Conservation (phyloP, 2,888 invertebrate species). For the Antheraea yamamai region DNA sequence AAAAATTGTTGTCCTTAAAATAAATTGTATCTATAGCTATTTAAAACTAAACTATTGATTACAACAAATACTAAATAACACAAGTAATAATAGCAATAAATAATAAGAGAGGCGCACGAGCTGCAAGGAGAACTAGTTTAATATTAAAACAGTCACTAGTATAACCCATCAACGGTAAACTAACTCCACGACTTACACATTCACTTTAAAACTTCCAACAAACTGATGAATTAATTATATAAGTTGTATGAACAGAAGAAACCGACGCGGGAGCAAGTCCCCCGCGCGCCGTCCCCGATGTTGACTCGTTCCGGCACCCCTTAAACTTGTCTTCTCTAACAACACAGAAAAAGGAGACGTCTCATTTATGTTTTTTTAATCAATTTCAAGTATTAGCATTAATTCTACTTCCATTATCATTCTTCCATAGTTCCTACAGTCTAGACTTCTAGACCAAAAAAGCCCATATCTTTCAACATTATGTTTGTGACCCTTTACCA, state of each 20-base stretch:
- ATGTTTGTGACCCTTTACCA: too few species aligned
- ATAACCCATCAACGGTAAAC: background rate
- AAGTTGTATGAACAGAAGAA: constrained; percentile 21
- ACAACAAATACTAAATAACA: too few species aligned
- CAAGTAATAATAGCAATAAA: background rate
- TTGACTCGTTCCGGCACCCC: background rate
- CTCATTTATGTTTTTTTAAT: background rate
- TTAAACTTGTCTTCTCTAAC: background rate
- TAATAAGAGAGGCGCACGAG: too few species aligned
- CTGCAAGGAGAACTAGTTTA: background rate
- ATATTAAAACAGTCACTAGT: background rate
- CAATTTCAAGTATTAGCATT: background rate
- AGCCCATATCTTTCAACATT: too few species aligned
- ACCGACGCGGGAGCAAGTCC: background rate
- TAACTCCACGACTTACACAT: background rate
- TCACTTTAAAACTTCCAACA: constrained; percentile 3
- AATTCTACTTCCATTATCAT: too few species aligned
- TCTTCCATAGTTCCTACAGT: too few species aligned
- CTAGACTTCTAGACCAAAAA: too few species aligned
- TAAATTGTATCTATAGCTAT: too few species aligned
- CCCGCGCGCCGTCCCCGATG: background rate
- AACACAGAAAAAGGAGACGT: background rate
- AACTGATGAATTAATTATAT: constrained; percentile 20
- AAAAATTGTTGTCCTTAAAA: too few species aligned
- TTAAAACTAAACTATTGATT: too few species aligned